Percentiles rank a stretch among this genome's conserved stretches.
These are phyloP conservation scores for Drosophila littoralis DNA, from an alignment of 1,140 invertebrate genomes.

Conservation along the genomic window DNA sequence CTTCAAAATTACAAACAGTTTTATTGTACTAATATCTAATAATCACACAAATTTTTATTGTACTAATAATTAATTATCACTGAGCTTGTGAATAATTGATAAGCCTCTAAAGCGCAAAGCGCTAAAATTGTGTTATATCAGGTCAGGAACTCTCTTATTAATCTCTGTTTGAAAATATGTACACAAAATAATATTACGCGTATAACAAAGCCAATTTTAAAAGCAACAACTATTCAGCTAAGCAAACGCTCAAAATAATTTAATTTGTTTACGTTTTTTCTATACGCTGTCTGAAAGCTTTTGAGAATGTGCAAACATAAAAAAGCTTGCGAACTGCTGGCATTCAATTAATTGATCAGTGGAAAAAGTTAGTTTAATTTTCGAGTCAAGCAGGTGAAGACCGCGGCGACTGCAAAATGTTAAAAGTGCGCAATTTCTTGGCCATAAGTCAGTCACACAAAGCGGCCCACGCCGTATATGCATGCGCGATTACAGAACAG, in stretches of 20 bases:
- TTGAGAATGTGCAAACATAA: neutral
- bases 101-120: no score
- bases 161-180: no score
- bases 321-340: slow-evolving; percentile 1
- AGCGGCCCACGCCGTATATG: slow-evolving; percentile 12
- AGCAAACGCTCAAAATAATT: neutral
- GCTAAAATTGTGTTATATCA: no score
- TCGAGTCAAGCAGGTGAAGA: slow-evolving; percentile 22
- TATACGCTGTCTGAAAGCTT: neutral
- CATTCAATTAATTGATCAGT: slow-evolving; percentile 1
- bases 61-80: no score
- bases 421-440: slow-evolving; percentile 46
- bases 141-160: no score
- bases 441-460: slow-evolving; percentile 40
- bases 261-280: neutral
- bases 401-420: slow-evolving; percentile 38
- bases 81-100: no score
- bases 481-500: slow-evolving; percentile 7
- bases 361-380: slow-evolving; percentile 45
- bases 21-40: no score
- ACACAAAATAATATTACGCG: no score
- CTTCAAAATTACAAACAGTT: no score
- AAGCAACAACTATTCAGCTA: neutral
- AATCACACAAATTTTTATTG: no score
- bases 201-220: neutral